Evolutionary conservation across 2,113 vertebrate genomes (phyloP), one percentile per base, ranked within the genome.

Genomic region (Pampusana beccarii): DNA sequence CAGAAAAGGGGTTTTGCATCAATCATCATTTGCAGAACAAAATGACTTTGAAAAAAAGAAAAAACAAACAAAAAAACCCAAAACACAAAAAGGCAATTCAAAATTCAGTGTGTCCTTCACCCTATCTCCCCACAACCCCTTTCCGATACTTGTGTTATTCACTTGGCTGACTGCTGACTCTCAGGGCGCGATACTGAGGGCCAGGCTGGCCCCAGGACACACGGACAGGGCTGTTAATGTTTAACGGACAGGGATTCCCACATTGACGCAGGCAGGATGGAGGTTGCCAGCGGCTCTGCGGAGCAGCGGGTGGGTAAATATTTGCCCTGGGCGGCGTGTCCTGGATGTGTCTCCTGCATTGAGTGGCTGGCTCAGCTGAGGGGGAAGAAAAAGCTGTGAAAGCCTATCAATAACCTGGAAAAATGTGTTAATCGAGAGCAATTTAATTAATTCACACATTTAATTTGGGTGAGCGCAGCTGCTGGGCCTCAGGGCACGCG

Each of bases 161-260:
- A 3, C 34, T 21, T 77, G 73, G 62, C 74, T 80, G 77, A 28
- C 20, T 57, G 13, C 53, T 73, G 89, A 14, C 64, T 75, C 19
- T 40, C 67, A 31, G 69, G 29, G 34, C 5, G 7, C 2, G 2
- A 2, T 15, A 0, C n/a, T 5, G 11, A 20, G 53, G 34, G 73
- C 24, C 9, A 8, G 65, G 34, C 64, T 66, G 73, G 75, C 64
- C 80, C 29, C 28, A 13, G 74, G 58, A 29, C 2, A 3, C 36
- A 2, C 18, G 11, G 80, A 5, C 65, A 18, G 5, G 29, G 46
- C 42, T 11, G 90, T 89, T 94, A 91, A 97, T 98, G 94, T 97
- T 97, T 97, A 96, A 97, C 88, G 20, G 87, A 51, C 84, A 95
- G 98, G 98, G 98, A 98, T 98, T 98, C 98, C 98, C 97, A 2